phyloP scores from a whole-genome alignment of 2,797 vertebrate species.

The Otolemur crassicaudatus region DNA sequence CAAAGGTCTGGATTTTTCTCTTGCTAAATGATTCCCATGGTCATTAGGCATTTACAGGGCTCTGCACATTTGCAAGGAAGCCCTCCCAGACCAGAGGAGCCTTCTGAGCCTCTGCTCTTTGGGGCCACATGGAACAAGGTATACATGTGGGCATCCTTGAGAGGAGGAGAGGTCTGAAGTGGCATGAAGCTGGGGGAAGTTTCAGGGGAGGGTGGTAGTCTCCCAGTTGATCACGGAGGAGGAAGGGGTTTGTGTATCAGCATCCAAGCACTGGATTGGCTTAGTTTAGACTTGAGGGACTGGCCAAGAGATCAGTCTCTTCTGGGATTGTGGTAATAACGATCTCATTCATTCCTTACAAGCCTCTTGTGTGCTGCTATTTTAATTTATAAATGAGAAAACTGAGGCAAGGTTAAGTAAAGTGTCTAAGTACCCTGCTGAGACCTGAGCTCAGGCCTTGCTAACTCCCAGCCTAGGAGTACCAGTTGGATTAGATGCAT shows the following conservation, averaged over 20 bases:
- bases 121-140: background rate
- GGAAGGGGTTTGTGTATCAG: background rate
- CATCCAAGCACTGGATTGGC: background rate
- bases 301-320: background rate
- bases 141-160: background rate
- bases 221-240: accelerated
- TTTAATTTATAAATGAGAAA: slow-evolving; percentile 3
- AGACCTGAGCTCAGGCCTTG: background rate
- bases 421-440: background rate
- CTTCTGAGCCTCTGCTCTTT: background rate
- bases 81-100: background rate
- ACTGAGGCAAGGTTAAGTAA: background rate
- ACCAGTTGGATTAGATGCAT: background rate
- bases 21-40: slow-evolving; percentile 72
- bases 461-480: background rate
- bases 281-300: background rate
- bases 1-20: slow-evolving; percentile 76
- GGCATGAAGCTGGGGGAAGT: background rate
- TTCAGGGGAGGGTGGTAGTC: background rate
- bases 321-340: background rate
- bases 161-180: background rate
- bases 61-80: background rate
- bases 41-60: background rate
- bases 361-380: background rate
- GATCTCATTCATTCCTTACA: background rate